Conservation (phyloP, 2,888 invertebrate genomes). For the Chymomyza amoena region DNA sequence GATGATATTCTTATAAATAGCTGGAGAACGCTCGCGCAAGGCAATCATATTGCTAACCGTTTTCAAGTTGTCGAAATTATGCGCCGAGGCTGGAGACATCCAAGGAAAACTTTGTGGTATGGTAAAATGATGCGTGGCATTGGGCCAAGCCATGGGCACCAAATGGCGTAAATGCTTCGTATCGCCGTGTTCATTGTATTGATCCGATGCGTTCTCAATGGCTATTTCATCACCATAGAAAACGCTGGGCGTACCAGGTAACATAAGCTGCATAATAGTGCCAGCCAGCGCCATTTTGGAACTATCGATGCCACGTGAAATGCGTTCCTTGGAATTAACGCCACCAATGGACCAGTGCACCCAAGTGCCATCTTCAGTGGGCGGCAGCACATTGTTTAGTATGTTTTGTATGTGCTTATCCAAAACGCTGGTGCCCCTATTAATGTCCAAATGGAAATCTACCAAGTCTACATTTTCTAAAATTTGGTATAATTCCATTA, state of each 20-base stretch:
- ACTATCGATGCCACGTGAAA: conserved; percentile 80
- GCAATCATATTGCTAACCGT: conserved; percentile 82
- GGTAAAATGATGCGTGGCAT: conserved; percentile 78
- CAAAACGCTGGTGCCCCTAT: conserved; percentile 81
- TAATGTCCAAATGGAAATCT: conserved; percentile 84
- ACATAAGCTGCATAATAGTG: conserved; percentile 86
- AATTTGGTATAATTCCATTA: conserved; percentile 81
- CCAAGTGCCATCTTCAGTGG: conserved; percentile 84
- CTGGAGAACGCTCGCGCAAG: conserved; percentile 83
- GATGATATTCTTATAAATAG: conserved; percentile 86
- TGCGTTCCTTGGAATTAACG: conserved; percentile 80
- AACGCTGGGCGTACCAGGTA: conserved; percentile 91
- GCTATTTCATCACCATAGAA: conserved; percentile 96
- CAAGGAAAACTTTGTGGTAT: conserved; percentile 82
- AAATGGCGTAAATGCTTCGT: conserved; percentile 84
- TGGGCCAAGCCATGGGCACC: conserved; percentile 84
- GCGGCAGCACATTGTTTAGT: conserved; percentile 82
- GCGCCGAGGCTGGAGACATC: conserved; percentile 82
- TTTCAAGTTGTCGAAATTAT: conserved; percentile 80
- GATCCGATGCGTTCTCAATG: conserved; percentile 81
- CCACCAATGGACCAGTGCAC: conserved; percentile 89
- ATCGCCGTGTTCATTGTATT: conserved; percentile 81
- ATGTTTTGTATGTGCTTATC: conserved; percentile 82
- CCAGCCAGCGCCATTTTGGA: conserved; percentile 85
- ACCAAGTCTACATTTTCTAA: conserved; percentile 85